phyloP scores from a whole-genome alignment of 1,140 invertebrate species.

The Megalopta genalis region DNA sequence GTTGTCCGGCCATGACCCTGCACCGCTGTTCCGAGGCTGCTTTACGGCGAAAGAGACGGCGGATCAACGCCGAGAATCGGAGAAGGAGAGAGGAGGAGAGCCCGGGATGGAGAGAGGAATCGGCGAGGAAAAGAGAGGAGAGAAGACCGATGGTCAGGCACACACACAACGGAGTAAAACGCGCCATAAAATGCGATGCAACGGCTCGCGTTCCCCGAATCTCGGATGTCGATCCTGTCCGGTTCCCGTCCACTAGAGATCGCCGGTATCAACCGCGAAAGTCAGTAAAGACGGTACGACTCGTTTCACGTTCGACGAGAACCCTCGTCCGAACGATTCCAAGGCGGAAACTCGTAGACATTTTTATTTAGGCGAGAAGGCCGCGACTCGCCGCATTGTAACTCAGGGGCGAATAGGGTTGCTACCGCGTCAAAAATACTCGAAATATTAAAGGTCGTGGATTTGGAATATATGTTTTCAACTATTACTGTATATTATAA shows the following conservation, averaged over 20 bases:
- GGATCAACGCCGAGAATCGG: slow-evolving; percentile 39
- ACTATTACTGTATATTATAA: too few relatives aligned
- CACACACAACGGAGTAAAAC: slow-evolving; percentile 69
- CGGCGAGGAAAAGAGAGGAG: slow-evolving; percentile 28
- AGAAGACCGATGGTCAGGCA: slow-evolving; percentile 68
- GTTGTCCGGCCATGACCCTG: slow-evolving; percentile 80
- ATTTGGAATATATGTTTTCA: too few relatives aligned
- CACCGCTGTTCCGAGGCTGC: slow-evolving; percentile 67
- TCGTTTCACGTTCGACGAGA: slow-evolving; percentile 11
- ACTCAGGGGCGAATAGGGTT: too few relatives aligned
- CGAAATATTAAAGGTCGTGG: too few relatives aligned
- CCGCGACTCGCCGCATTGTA: too few relatives aligned
- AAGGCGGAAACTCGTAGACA: not conserved
- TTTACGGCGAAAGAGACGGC: slow-evolving; percentile 59
- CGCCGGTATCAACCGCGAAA: slow-evolving; percentile 58
- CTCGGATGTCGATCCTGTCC: slow-evolving; percentile 58
- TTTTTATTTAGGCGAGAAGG: too few relatives aligned
- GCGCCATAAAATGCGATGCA: slow-evolving; percentile 60
- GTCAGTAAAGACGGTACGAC: slow-evolving; percentile 45
- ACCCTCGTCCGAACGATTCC: not conserved
- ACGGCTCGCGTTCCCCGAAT: slow-evolving; percentile 54
- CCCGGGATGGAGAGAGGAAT: too few relatives aligned
- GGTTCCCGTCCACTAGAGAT: slow-evolving; percentile 54
- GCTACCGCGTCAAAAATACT: too few relatives aligned
- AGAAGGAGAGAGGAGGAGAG: slow-evolving; percentile 13